Evolutionary conservation across 2,797 vertebrate species (phyloP).

Genomic region (Meriones psammophilus): DNA sequence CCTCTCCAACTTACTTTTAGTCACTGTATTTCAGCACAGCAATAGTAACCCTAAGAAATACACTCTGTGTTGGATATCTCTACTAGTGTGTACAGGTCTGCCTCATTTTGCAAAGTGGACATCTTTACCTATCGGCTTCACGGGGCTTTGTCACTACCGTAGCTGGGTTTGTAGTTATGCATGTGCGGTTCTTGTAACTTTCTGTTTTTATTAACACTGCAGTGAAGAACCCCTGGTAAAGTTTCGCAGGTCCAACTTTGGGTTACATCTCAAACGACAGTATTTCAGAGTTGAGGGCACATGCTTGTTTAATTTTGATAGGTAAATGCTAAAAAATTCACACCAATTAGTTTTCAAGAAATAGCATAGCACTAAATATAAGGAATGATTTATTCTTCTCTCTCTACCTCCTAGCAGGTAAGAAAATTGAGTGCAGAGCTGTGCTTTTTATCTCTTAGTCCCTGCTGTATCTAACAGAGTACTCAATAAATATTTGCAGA

Average conservation of each 20-base stretch:
- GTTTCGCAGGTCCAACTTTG: background rate
- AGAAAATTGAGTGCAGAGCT: background rate
- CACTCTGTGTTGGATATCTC: background rate
- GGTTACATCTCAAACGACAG: background rate
- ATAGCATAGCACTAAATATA: background rate
- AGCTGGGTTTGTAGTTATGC: background rate
- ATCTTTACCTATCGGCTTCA: background rate
- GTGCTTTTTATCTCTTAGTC: slow-evolving; percentile 37
- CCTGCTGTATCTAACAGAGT: background rate
- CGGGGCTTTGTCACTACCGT: slow-evolving; percentile 6
- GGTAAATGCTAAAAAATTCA: slow-evolving; percentile 4
- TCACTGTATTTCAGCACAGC: background rate
- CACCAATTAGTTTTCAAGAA: slow-evolving; percentile 32
- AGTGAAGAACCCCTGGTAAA: background rate
- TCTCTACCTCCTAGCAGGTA: background rate
- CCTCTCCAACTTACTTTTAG: background rate
- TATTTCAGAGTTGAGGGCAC: background rate
- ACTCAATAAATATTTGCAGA: slow-evolving; percentile 65
- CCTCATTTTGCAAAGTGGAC: slow-evolving; percentile 29
- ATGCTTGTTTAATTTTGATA: slow-evolving; percentile 16
- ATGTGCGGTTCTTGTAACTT: background rate
- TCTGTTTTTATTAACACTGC: background rate
- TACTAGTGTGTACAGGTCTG: background rate
- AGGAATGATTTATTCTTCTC: slow-evolving; percentile 32
- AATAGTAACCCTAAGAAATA: background rate